phyloP scores from a whole-genome alignment of 2,888 invertebrate species.

The Caenorhabditis sp. region DNA sequence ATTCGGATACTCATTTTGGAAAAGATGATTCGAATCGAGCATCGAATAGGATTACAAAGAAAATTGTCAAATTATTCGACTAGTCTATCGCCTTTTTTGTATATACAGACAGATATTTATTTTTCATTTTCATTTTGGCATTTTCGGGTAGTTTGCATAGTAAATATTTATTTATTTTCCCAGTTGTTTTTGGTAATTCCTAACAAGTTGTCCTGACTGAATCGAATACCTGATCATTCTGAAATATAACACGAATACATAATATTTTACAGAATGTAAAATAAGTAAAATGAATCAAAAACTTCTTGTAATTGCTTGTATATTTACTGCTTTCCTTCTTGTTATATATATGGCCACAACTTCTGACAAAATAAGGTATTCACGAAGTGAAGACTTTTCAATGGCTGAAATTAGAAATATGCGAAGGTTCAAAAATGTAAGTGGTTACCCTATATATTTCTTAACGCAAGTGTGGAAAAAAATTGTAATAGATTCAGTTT shows the following conservation, averaged over 20 bases:
- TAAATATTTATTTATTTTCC: conserved; percentile 2
- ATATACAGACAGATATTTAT: conserved; percentile 9
- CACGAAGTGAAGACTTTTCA: conserved; percentile 12
- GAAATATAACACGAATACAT: background rate
- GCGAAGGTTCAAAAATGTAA: conserved; percentile 21
- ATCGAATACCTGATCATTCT: background rate
- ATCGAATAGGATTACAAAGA: conserved; percentile 49
- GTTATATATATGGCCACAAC: background rate
- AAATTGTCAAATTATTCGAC: conserved; percentile 52
- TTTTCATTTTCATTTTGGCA: conserved; percentile 10
- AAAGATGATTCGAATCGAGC: conserved; percentile 38
- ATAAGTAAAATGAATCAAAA: background rate
- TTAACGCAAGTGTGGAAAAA: no score
- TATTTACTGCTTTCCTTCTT: background rate
- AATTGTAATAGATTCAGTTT: no score
- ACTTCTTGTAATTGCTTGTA: conserved; percentile 1
- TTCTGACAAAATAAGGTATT: conserved; percentile 3
- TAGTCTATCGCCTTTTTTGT: conserved; percentile 20
- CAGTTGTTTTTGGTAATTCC: no score
- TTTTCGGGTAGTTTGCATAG: conserved; percentile 20
- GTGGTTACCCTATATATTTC: no score
- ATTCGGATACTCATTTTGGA: conserved; percentile 15
- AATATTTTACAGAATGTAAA: background rate
- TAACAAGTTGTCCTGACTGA: conserved; percentile 1
- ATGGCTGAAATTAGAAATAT: conserved; percentile 3